Percentiles rank a stretch among this genome's conserved stretches.
These are phyloP conservation scores for Bombus turneri DNA, from an alignment of 1,140 invertebrate genomes.

Conservation along the genomic window DNA sequence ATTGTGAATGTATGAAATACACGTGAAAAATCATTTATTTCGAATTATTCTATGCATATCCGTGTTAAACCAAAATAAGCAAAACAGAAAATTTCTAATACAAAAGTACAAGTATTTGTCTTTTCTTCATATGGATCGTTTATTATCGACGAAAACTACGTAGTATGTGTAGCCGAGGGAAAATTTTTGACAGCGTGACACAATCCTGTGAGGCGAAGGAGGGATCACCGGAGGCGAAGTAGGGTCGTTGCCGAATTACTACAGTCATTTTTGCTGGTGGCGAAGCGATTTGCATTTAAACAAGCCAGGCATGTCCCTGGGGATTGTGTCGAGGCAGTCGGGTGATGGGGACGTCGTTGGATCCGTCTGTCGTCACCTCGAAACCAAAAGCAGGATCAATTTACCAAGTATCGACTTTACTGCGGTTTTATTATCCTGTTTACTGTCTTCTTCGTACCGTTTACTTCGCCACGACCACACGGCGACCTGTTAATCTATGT, in stretches of 20 bases:
- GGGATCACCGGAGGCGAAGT: constrained; percentile 17
- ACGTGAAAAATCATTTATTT: too few species aligned
- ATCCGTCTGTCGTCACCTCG: constrained; percentile 64
- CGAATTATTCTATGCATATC: too few species aligned
- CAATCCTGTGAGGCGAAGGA: constrained; percentile 20
- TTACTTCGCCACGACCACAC: constrained; percentile 28
- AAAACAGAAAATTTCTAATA: too few species aligned
- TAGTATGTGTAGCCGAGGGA: not conserved
- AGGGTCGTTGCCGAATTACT: constrained; percentile 69
- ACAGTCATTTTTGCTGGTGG: constrained; percentile 70
- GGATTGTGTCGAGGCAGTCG: constrained; percentile 44
- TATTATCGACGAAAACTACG: too few species aligned
- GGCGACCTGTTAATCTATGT: constrained; percentile 55
- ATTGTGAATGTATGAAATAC: too few species aligned
- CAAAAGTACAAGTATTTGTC: too few species aligned
- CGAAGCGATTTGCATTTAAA: constrained; percentile 77
- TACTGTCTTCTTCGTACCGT: constrained; percentile 26
- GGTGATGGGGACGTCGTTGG: constrained; percentile 28
- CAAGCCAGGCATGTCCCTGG: constrained; percentile 65
- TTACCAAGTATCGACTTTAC: constrained; percentile 66
- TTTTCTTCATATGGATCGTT: too few species aligned
- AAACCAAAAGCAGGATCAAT: constrained; percentile 61
- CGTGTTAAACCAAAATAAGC: too few species aligned
- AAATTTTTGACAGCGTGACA: not conserved
- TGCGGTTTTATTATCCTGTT: constrained; percentile 66